Conservation (phyloP, 2,797 vertebrate species). For the Enteromius trimaculatus region DNA sequence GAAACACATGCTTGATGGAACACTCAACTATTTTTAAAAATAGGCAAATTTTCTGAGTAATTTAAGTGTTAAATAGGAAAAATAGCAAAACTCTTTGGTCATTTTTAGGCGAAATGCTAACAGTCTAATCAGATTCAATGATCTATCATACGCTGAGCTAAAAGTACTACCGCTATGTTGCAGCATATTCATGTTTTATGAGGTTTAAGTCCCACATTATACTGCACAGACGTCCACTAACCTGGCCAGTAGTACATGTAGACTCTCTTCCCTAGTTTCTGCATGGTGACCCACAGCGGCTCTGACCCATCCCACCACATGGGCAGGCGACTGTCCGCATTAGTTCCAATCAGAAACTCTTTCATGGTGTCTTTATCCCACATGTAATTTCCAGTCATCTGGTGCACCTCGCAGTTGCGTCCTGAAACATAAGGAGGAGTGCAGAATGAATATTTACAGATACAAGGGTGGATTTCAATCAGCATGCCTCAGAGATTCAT, state of each 20-base stretch:
- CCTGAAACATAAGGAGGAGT: slow-evolving; percentile 71
- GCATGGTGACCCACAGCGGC: slow-evolving; percentile 92
- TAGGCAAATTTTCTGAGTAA: too few relatives aligned
- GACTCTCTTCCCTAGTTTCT: slow-evolving; percentile 84
- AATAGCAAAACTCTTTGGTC: too few relatives aligned
- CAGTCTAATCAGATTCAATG: too few relatives aligned
- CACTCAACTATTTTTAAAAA: too few relatives aligned
- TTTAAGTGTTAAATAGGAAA: too few relatives aligned
- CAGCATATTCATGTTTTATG: too few relatives aligned
- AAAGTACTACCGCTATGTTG: too few relatives aligned
- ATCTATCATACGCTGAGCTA: too few relatives aligned
- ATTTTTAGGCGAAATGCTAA: too few relatives aligned
- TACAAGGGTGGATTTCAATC: neutral
- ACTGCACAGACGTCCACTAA: slow-evolving; percentile 65
- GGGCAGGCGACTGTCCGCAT: slow-evolving; percentile 85
- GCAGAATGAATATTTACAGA: slow-evolving; percentile 8
- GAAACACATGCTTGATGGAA: too few relatives aligned
- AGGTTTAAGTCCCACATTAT: neutral
- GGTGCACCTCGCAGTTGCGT: slow-evolving; percentile 88
- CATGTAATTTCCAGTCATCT: slow-evolving; percentile 97
- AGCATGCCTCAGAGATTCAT: neutral
- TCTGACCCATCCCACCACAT: slow-evolving; percentile 96
- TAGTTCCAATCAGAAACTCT: slow-evolving; percentile 90
- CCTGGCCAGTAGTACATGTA: slow-evolving; percentile 98
- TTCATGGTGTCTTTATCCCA: slow-evolving; percentile 83